phyloP scores from a whole-genome alignment of 2,113 vertebrate species.

The Labeo catla region DNA sequence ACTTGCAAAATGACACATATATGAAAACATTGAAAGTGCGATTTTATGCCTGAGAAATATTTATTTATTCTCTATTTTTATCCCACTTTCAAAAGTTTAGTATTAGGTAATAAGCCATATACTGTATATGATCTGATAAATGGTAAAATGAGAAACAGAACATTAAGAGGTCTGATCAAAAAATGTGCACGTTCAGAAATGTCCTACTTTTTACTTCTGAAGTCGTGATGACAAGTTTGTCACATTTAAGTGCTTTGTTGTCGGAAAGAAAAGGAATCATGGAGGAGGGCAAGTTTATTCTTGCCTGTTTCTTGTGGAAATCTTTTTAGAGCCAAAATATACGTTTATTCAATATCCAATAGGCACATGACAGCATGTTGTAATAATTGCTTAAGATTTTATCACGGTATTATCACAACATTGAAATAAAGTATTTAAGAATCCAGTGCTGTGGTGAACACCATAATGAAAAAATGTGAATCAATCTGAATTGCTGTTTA shows the following conservation, averaged over 20 bases:
- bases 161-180: background rate
- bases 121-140: background rate
- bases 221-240: background rate
- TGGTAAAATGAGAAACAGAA: background rate
- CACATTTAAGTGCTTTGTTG: background rate
- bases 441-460: too few species aligned
- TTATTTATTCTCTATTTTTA: background rate
- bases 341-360: too few species aligned
- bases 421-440: too few species aligned
- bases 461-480: too few species aligned
- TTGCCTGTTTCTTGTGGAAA: background rate
- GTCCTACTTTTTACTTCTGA: background rate
- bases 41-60: background rate
- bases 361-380: too few species aligned
- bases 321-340: background rate
- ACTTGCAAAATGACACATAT: slow-evolving; percentile 11
- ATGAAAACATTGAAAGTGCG: background rate
- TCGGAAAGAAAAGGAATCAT: background rate
- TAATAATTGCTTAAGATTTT: too few species aligned
- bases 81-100: background rate
- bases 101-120: background rate
- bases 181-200: background rate
- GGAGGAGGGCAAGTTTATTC: background rate
- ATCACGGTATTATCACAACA: too few species aligned
- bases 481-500: too few species aligned